These are phyloP conservation scores for Platyrinchus mystaceus DNA, from an alignment of 2,797 vertebrate species.

Conservation along the genomic window DNA sequence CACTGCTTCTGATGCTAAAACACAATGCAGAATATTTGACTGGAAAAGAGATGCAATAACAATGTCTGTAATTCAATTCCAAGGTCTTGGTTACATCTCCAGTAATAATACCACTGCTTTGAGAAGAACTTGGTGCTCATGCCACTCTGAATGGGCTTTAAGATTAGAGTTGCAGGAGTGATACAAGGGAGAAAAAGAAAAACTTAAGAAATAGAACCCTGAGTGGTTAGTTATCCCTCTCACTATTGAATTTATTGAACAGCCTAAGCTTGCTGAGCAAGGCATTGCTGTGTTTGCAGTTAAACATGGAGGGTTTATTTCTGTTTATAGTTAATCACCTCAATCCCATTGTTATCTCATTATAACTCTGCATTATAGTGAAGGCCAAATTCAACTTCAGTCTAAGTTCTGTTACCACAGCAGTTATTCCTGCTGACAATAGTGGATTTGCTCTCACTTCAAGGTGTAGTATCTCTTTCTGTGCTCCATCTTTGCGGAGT, in stretches of 20 bases:
- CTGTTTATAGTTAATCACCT: constrained; percentile 37
- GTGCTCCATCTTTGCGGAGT: background rate
- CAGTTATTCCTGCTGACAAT: background rate
- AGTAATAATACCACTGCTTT: background rate
- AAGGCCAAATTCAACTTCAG: background rate
- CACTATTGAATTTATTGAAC: background rate
- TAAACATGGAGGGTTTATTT: constrained; percentile 18
- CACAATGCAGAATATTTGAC: background rate
- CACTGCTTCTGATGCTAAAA: background rate
- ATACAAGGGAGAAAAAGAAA: background rate
- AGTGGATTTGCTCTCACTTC: background rate
- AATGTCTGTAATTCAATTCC: background rate
- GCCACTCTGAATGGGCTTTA: background rate
- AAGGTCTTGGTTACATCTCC: background rate
- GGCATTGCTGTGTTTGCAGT: background rate
- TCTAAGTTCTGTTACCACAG: background rate
- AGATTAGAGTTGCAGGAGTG: background rate
- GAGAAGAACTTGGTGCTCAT: background rate
- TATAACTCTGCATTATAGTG: background rate
- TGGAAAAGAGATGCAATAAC: background rate
- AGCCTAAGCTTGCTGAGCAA: background rate
- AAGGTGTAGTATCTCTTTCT: background rate
- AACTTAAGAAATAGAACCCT: background rate
- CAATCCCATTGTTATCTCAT: constrained; percentile 21
- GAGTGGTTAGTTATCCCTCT: background rate